Conservation (phyloP, 2,888 invertebrate species). For the Rotaria socialis region DNA sequence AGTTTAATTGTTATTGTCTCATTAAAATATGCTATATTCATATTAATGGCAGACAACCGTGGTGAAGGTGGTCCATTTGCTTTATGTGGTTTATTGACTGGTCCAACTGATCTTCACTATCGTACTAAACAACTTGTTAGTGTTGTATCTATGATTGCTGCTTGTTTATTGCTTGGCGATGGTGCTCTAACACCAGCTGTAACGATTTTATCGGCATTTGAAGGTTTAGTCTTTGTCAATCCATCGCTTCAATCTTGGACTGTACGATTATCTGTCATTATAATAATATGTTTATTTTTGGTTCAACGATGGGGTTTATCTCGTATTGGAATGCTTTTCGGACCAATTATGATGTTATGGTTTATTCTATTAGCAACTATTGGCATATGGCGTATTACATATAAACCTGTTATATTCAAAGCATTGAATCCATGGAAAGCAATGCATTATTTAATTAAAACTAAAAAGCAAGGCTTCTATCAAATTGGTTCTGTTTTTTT, state of each 20-base stretch:
- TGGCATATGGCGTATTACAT: constrained; percentile 18
- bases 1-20: constrained; percentile 20
- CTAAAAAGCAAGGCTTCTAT: neutral
- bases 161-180: constrained; percentile 23
- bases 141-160: neutral
- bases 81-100: constrained; percentile 7
- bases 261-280: neutral
- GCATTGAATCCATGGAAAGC: constrained; percentile 27
- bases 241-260: neutral
- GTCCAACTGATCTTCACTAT: neutral
- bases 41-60: constrained; percentile 34
- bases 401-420: neutral
- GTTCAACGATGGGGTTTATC: constrained; percentile 3
- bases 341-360: constrained; percentile 29
- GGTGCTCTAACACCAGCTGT: constrained; percentile 21
- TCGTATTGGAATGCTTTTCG: neutral
- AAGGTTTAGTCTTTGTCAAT: constrained; percentile 4
- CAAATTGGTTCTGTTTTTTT: neutral
- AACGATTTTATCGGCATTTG: constrained; percentile 30
- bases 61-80: constrained; percentile 34
- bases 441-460: constrained; percentile 10
- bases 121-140: constrained; percentile 18
- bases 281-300: neutral
- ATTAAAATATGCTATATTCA: constrained; percentile 7
- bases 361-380: constrained; percentile 2